Percentiles rank a stretch among this genome's conserved stretches.
These are phyloP conservation scores for Pseudorectes ferrugineus DNA, from an alignment of 2,113 vertebrate genomes.

Conservation along the genomic window DNA sequence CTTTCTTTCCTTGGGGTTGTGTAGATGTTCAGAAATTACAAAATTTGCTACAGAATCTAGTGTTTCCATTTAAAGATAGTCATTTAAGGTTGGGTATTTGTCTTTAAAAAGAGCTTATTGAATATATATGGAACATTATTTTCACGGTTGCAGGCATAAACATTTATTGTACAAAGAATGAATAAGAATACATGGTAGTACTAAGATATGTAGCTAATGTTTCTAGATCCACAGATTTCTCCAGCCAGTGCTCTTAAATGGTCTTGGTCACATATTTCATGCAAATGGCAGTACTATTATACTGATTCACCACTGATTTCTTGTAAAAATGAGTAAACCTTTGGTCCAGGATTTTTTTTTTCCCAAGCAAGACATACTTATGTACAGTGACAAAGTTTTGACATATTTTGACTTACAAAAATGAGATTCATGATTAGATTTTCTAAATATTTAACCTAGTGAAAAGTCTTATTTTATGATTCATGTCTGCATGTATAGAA, in stretches of 20 bases:
- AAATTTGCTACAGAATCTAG: neutral
- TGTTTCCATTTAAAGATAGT: neutral
- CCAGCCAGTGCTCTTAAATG: neutral
- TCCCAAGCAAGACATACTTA: neutral
- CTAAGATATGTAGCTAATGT: neutral
- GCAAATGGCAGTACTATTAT: neutral
- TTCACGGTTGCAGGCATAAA: neutral
- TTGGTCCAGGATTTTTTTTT: neutral
- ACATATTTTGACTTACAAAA: neutral
- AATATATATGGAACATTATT: neutral
- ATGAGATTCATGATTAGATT: neutral
- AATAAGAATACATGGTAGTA: neutral
- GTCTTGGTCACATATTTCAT: neutral
- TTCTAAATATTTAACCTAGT: neutral
- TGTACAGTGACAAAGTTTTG: neutral
- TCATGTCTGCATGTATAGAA: neutral
- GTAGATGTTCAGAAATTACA: neutral
- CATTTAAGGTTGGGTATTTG: neutral
- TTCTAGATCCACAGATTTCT: neutral
- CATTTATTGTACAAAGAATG: neutral
- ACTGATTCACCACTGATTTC: neutral
- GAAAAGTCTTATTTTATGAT: neutral
- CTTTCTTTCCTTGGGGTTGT: neutral
- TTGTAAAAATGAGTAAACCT: neutral
- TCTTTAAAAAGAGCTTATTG: neutral